phyloP scores from a whole-genome alignment of 2,888 invertebrate genomes.

The Ophioninae sp. region DNA sequence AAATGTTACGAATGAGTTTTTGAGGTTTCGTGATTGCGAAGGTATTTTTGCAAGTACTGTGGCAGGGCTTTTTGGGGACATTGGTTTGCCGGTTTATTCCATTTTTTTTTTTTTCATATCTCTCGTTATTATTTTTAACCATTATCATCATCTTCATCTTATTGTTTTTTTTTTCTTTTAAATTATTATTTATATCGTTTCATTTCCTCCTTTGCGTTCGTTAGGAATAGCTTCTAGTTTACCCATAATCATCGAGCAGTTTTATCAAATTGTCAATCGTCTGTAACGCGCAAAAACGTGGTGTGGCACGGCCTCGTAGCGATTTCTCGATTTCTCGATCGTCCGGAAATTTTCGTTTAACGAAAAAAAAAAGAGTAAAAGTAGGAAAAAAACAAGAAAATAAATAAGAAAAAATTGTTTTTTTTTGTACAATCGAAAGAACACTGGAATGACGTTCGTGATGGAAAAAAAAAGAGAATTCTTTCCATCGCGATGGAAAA shows the following conservation, averaged over 20 bases:
- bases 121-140: too few species aligned
- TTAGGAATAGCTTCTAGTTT: constrained; percentile 63
- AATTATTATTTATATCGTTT: constrained; percentile 22
- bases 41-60: constrained; percentile 50
- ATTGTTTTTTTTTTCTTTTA: constrained; percentile 31
- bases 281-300: constrained; percentile 64
- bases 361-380: not conserved
- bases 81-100: constrained; percentile 39
- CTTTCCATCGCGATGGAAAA: constrained; percentile 37
- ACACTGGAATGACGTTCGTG: too few species aligned
- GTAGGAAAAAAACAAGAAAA: constrained; percentile 14
- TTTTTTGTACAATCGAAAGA: too few species aligned
- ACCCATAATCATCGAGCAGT: constrained; percentile 64
- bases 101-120: too few species aligned
- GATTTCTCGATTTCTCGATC: constrained; percentile 55
- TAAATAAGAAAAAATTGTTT: too few species aligned
- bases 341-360: constrained; percentile 28
- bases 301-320: constrained; percentile 66
- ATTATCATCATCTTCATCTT: too few species aligned
- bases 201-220: constrained; percentile 30
- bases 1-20: constrained; percentile 28
- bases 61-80: constrained; percentile 46
- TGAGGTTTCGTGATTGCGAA: constrained; percentile 44
- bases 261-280: constrained; percentile 64
- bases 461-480: too few species aligned